These are phyloP conservation scores for Merops nubicus DNA, from an alignment of 2,113 vertebrate species.

Conservation along the genomic window DNA sequence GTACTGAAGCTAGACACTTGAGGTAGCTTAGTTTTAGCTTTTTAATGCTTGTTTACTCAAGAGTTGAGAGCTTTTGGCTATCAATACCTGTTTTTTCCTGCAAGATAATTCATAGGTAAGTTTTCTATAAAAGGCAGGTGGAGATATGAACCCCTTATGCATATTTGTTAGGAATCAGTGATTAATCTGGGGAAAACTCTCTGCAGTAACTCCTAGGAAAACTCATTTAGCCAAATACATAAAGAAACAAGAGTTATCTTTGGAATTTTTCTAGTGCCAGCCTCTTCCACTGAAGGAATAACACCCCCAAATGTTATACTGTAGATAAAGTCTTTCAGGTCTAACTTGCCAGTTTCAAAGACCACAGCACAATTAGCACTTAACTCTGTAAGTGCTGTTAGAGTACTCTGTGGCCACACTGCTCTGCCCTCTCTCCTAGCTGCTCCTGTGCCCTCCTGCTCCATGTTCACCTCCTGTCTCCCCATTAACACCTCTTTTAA, in stretches of 20 bases:
- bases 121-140: neutral
- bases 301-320: neutral
- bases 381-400: neutral
- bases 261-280: neutral
- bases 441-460: neutral
- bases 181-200: neutral
- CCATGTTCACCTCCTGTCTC: slow-evolving; percentile 58
- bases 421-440: neutral
- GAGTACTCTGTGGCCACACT: neutral
- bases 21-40: neutral
- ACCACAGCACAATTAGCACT: neutral
- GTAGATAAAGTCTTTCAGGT: neutral
- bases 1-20: neutral
- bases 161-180: neutral
- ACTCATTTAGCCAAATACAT: neutral
- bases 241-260: neutral
- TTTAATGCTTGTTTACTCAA: neutral
- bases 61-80: neutral
- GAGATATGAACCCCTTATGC: neutral
- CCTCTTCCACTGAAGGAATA: neutral
- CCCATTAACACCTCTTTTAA: slow-evolving; percentile 70
- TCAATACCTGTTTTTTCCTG: neutral
- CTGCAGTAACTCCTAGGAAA: neutral
- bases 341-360: neutral
- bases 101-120: neutral